These are phyloP conservation scores for Chascanopsetta lugubris DNA, from an alignment of 2,113 vertebrate species.

Conservation along the genomic window DNA sequence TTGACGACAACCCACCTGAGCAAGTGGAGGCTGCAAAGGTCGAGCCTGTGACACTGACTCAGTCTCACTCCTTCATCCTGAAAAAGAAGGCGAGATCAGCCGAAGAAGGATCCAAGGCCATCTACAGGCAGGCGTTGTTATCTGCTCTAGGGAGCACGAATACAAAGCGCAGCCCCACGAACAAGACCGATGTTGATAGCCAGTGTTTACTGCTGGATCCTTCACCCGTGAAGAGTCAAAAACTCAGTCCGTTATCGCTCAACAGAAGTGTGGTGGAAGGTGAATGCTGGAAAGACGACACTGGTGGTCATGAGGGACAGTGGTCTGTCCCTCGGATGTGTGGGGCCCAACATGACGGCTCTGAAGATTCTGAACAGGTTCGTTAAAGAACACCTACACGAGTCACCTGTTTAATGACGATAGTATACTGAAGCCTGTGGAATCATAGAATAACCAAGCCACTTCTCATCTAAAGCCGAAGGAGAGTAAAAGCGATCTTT, in stretches of 20 bases:
- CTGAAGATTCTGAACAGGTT: conserved; percentile 45
- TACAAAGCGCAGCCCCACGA: conserved; percentile 1
- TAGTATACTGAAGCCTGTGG: too few relatives aligned
- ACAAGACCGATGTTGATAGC: not conserved
- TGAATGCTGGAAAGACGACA: not conserved
- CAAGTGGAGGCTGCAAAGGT: conserved; percentile 18
- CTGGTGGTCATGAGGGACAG: not conserved
- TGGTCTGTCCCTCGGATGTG: not conserved
- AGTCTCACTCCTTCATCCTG: conserved; percentile 37
- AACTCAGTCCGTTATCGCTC: not conserved
- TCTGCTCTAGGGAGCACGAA: conserved; percentile 62
- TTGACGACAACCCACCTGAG: conserved; percentile 6
- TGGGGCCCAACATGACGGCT: conserved; percentile 9
- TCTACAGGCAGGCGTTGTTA: conserved; percentile 77
- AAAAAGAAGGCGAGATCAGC: conserved; percentile 67
- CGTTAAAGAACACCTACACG: conserved; percentile 3
- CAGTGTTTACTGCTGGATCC: conserved; percentile 9
- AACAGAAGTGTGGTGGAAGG: not conserved
- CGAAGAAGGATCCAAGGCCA: conserved; percentile 71
- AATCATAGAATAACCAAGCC: too few relatives aligned
- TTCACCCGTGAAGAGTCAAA: conserved; percentile 35
- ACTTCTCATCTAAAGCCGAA: too few relatives aligned
- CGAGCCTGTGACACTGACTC: not conserved
- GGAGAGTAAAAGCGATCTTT: too few relatives aligned
- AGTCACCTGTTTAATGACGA: not conserved